Evolutionary conservation across 2,797 vertebrate genomes (phyloP).

Genomic region (Premnoplex brunnescens): DNA sequence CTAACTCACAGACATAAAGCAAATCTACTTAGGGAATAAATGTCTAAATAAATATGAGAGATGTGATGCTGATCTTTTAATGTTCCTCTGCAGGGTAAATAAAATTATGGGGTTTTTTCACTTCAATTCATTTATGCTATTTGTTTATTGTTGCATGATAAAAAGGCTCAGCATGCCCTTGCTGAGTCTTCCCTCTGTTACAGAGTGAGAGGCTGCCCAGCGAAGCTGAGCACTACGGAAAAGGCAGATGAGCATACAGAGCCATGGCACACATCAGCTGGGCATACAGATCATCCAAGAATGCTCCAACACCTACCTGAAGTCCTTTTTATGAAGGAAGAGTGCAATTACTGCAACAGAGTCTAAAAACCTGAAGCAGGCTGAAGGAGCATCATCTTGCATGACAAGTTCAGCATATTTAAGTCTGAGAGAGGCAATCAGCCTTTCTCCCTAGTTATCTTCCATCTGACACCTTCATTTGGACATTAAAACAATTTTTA

Average conservation of each 20-base stretch:
- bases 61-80: conserved; percentile 26
- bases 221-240: background rate
- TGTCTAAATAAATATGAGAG: conserved; percentile 41
- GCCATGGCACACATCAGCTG: background rate
- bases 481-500: conserved; percentile 6
- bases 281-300: background rate
- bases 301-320: background rate
- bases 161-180: background rate
- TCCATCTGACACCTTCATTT: conserved; percentile 39
- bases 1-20: background rate
- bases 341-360: background rate
- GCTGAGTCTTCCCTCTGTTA: background rate
- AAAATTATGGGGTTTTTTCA: background rate
- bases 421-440: conserved; percentile 5
- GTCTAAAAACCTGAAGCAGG: background rate
- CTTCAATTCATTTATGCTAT: conserved; percentile 28
- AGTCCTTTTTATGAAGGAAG: background rate
- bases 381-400: background rate
- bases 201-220: background rate
- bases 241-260: background rate
- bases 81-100: conserved; percentile 28
- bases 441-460: background rate
- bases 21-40: conserved; percentile 54
- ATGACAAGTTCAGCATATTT: accelerated
- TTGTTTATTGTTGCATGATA: background rate